Conservation (phyloP, 2,797 vertebrate genomes). For the Gallinago solitaria region DNA sequence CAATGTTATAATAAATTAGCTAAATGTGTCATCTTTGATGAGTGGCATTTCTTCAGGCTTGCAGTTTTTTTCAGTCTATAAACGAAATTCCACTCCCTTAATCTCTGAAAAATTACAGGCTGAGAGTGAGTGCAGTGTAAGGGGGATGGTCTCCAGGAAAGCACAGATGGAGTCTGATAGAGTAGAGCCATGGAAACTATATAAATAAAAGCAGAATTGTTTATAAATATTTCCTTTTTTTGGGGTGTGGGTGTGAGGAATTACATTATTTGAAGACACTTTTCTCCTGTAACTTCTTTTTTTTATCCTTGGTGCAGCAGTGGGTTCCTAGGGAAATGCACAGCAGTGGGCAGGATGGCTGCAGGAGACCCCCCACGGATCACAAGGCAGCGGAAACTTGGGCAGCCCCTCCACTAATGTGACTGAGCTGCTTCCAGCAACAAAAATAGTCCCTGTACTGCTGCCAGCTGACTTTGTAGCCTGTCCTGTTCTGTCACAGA, state of each 20-base stretch:
- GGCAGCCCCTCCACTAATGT: background rate
- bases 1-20: background rate
- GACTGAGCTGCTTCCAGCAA: background rate
- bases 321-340: background rate
- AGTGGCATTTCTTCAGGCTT: background rate
- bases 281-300: background rate
- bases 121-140: background rate
- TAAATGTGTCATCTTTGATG: background rate
- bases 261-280: background rate
- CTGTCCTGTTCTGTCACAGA: background rate
- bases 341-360: background rate
- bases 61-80: background rate
- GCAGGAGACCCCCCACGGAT: background rate
- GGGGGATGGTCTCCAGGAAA: background rate
- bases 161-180: background rate
- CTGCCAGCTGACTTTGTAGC: background rate
- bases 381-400: fast-evolving
- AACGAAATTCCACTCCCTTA: background rate
- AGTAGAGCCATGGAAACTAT: background rate
- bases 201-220: background rate
- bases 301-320: background rate
- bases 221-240: slow-evolving; percentile 33
- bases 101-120: background rate
- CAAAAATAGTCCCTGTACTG: background rate
- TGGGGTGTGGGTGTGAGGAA: background rate